Percentiles rank a stretch among this genome's conserved stretches.
These are phyloP conservation scores for Alces alces DNA, from an alignment of 2,113 vertebrate species.

Conservation along the genomic window DNA sequence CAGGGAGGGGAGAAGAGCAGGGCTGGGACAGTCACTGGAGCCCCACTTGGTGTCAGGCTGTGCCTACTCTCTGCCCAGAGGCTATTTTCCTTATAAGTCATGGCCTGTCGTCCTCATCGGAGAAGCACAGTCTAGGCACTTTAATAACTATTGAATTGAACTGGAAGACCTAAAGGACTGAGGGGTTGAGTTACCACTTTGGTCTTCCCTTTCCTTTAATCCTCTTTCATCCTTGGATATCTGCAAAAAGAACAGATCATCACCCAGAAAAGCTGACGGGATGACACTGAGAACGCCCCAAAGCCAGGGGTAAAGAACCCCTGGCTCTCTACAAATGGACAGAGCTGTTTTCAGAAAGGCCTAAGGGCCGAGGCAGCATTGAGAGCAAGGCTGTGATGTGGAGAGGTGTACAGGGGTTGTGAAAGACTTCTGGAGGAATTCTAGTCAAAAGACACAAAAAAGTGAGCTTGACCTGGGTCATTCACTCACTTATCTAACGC, in stretches of 20 bases:
- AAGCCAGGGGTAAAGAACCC: background rate
- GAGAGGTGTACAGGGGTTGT: background rate
- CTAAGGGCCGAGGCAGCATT: background rate
- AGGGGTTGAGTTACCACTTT: background rate
- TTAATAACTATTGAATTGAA: background rate
- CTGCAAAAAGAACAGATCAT: background rate
- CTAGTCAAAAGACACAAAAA: background rate
- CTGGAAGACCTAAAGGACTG: background rate
- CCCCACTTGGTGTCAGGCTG: background rate
- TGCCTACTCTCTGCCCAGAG: background rate
- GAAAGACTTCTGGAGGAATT: background rate
- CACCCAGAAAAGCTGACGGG: background rate
- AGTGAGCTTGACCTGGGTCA: background rate
- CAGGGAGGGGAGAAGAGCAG: background rate
- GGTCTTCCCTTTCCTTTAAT: background rate
- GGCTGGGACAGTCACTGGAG: background rate
- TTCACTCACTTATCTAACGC: background rate
- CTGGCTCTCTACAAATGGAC: background rate
- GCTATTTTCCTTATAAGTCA: background rate
- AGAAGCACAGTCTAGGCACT: background rate
- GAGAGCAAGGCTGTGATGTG: background rate
- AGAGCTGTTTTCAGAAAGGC: background rate
- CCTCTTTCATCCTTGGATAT: background rate
- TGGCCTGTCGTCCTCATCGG: background rate
- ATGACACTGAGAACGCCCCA: background rate